Evolutionary conservation across 2,888 invertebrate species (phyloP), one percentile per base, ranked within the genome.

Genomic region (Zygaena filipendulae): DNA sequence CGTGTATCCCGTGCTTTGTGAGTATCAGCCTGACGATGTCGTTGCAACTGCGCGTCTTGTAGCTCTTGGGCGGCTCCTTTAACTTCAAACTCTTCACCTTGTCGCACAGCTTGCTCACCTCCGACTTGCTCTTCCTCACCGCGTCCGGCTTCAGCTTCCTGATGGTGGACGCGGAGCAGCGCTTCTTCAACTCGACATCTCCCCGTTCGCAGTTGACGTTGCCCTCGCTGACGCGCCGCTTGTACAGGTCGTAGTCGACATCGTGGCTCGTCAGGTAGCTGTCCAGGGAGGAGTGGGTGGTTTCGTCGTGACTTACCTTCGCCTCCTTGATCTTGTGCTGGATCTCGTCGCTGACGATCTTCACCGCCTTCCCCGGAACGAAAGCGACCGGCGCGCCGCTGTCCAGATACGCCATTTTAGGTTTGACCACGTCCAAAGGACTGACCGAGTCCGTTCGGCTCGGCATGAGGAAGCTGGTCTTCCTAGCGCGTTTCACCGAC

Each of bases 1-100:
- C 88, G 60, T 88, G 87, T 42, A 90, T 89, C 2, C 90, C 90
- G 51, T 90, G 89, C 56, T 89, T 87, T 2, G 88, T 88, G 42
- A 90, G 75, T 47, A 90, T 87, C 67, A 90, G 83, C 49, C 87
- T 84, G 5, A 90, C 87, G 21, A 87, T 83, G 45, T 85, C 85
- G 25, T 81, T 80, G 42, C 81, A 81, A 42, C 74, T 80, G 7
- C 80, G 51, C 3, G 79, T 79, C 38, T 70, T 72, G 39, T 68
- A 79, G 22, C 62, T 69, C 40, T 40, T 63, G 10, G 56, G 47
- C 4, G 58, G 56, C 11, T 77, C 77, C 27, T 71, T 75, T 20
- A 79, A 19, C 30, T 75, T 77, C 1, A 77, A 69, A 49, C 71
- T 74, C 36, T 71, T 75, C 2, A 77, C 47, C 29, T 75, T 79